Conservation (phyloP, 2,888 invertebrate species). For the Acleris literana region DNA sequence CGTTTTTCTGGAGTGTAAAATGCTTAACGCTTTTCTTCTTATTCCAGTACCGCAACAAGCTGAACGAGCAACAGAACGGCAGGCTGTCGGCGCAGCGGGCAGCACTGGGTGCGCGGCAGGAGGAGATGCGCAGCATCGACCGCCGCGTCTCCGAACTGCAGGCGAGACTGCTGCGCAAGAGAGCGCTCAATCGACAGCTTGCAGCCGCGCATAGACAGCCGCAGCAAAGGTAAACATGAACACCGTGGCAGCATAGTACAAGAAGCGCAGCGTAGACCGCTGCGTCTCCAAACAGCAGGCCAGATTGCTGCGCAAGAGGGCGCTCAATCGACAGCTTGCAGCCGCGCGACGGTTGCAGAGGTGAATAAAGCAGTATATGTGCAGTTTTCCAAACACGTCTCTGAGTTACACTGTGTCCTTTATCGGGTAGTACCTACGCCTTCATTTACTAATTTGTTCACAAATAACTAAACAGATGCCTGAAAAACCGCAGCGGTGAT, state of each 20-base stretch:
- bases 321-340: slow-evolving; percentile 88
- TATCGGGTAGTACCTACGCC: no score
- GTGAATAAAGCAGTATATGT: slow-evolving; percentile 35
- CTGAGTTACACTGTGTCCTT: slow-evolving; percentile 88
- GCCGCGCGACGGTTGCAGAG: slow-evolving; percentile 72
- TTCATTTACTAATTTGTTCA: no score
- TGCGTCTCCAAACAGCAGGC: slow-evolving; percentile 97
- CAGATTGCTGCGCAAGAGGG: slow-evolving; percentile 93
- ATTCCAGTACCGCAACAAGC: slow-evolving; percentile 96
- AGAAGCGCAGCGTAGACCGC: slow-evolving; percentile 65
- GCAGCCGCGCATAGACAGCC: slow-evolving; percentile 80
- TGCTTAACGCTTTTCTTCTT: slow-evolving; percentile 31
- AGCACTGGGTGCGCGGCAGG: slow-evolving; percentile 93
- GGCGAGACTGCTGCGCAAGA: slow-evolving; percentile 93
- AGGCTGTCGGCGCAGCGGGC: slow-evolving; percentile 95
- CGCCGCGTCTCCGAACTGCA: slow-evolving; percentile 96
- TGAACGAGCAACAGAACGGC: slow-evolving; percentile 97
- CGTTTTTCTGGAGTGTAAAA: no score
- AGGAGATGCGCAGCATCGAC: slow-evolving; percentile 96
- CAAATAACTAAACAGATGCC: no score
- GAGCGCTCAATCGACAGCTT: slow-evolving; percentile 89
- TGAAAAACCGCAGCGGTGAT: no score
- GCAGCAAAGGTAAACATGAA: slow-evolving; percentile 53
- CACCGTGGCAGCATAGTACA: background rate
- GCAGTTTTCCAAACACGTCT: slow-evolving; percentile 89